Conservation (phyloP, 2,113 vertebrate genomes). For the Takifugu bimaculatus region DNA sequence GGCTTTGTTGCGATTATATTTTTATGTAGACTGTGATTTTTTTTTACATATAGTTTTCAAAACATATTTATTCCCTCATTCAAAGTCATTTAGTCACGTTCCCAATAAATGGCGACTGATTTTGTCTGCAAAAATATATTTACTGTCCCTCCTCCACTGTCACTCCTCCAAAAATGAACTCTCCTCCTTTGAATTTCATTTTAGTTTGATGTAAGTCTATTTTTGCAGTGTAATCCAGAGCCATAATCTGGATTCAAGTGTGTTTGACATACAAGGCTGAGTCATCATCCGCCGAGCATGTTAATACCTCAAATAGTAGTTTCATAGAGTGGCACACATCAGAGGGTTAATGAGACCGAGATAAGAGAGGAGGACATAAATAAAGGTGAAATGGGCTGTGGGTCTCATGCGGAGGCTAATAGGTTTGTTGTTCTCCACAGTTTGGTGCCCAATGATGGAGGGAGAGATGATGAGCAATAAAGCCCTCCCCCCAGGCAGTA, state of each 20-base stretch:
- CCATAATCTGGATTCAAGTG: constrained; percentile 31
- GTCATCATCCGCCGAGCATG: constrained; percentile 23
- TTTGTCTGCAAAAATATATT: no score
- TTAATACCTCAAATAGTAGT: constrained; percentile 34
- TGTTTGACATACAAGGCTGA: constrained; percentile 20
- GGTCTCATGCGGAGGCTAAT: constrained; percentile 4
- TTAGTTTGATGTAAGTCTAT: constrained; percentile 29
- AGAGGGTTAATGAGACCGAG: constrained; percentile 17
- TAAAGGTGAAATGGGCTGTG: constrained; percentile 10
- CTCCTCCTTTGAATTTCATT: constrained; percentile 21
- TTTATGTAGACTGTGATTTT: no score
- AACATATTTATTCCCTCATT: no score
- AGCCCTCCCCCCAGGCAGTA: constrained; percentile 5
- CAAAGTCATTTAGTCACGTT: no score
- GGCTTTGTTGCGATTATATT: no score
- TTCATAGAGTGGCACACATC: constrained; percentile 19
- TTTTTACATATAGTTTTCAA: no score
- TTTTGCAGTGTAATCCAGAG: constrained; percentile 42
- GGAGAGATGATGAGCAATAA: constrained; percentile 22
- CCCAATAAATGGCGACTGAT: no score
- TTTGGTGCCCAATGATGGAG: neutral
- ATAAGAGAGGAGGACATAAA: constrained; percentile 23
- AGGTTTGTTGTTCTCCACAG: neutral
- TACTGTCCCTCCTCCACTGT: no score
- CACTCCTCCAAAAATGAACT: no score